A percentile compares a stretch with the other conserved stretches of the same genome.
phyloP scores from a whole-genome alignment of 2,888 invertebrate genomes.

The Tethea ocularis region DNA sequence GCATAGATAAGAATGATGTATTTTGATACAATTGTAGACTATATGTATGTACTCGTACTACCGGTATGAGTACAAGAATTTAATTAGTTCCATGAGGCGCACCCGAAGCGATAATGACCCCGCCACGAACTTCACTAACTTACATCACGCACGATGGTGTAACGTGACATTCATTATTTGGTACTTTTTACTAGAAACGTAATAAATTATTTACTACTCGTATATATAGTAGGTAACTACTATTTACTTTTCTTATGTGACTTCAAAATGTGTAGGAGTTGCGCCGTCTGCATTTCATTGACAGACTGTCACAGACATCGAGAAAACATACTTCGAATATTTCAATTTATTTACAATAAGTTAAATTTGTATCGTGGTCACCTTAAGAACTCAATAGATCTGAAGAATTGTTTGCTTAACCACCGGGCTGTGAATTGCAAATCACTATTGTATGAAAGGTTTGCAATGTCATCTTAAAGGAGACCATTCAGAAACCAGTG shows the following conservation, averaged over 20 bases:
- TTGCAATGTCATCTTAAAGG: constrained; percentile 13
- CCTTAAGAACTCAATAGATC: neutral
- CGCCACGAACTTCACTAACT: constrained; percentile 38
- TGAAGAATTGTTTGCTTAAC: neutral
- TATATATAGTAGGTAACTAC: no score
- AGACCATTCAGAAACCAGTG: constrained; percentile 19
- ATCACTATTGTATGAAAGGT: neutral
- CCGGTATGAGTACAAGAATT: constrained; percentile 9
- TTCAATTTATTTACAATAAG: neutral
- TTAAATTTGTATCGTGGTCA: neutral
- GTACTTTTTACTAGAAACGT: neutral
- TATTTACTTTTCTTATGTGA: neutral
- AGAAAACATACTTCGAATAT: neutral
- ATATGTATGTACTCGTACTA: neutral
- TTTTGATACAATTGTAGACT: neutral
- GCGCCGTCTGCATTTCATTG: neutral
- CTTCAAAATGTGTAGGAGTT: neutral
- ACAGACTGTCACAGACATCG: neutral
- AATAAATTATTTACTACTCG: no score
- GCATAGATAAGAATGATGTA: neutral
- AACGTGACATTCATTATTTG: constrained; percentile 2
- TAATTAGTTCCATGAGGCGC: constrained; percentile 48
- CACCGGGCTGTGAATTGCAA: constrained; percentile 4
- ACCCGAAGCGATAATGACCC: constrained; percentile 48
- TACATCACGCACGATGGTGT: constrained; percentile 23